Evolutionary conservation across 2,888 invertebrate genomes (phyloP), one percentile per base, ranked within the genome.

Genomic region (Acrobasis consociella): DNA sequence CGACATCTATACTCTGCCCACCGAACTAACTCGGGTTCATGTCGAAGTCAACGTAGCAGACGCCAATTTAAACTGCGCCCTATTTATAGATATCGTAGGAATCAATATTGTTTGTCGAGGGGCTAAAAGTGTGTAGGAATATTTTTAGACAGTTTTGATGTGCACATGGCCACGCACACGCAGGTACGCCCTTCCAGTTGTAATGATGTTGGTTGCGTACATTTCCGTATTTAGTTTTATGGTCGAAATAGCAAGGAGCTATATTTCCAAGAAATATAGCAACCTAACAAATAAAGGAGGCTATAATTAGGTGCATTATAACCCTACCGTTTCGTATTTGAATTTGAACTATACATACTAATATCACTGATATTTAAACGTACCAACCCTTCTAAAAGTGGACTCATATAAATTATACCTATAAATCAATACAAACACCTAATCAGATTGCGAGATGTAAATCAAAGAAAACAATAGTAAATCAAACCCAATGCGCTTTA

Each of bases 1-100:
- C 87, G 89, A 81, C 90, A 90, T 89, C 89, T 89, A 82, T 78
- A 69, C 69, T 63, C 66, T 69, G 70, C 68, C 72, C 72, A 72
- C 76, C 65, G 79, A 80, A 86, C 78, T 72, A 75, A 39, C 63
- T 70, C 68, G 68, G 66, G 67, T 62, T 66, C 63, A 67, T 65
- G 69, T 69, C 65, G 62, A 69, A 74, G 71, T 68, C 53, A 50
- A 16, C 16, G 46, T 61, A 42, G 37, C 49, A 55, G n/a, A 5
- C 16, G 15, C 13, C 46, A 9, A 38, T 38, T 16, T 16, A 56
- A 16, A 49, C 15, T 61, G 31, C 8, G 16, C 62, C 37, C 53
- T 62, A 62, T 62, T 62, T 62, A 49, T 62, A 62, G 55, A 55
- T 9, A 9, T 9, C 8, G 46, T 49, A 62, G 31, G 62, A 55